Conservation (phyloP, 2,113 vertebrate genomes). For the Glaucidium brasilianum region DNA sequence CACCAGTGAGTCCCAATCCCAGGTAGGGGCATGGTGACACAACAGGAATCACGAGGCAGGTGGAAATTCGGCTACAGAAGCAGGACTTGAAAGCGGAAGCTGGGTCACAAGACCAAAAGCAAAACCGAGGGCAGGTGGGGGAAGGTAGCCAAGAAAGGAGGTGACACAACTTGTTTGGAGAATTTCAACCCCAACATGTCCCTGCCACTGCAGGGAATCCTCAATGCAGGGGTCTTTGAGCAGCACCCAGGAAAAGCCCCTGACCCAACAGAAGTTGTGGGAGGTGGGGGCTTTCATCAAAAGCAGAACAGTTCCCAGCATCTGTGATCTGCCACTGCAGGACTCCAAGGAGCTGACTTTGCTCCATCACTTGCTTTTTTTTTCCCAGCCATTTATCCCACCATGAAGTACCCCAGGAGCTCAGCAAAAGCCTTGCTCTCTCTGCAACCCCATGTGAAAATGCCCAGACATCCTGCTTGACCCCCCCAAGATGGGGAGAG, state of each 20-base stretch:
- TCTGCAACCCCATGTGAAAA: accelerated
- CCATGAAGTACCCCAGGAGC: not conserved
- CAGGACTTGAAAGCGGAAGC: slow-evolving; percentile 25
- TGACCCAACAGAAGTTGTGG: not conserved
- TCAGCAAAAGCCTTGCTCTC: not conserved
- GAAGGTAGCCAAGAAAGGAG: not conserved
- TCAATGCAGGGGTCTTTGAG: not conserved
- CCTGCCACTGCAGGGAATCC: not conserved
- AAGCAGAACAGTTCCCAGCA: not conserved
- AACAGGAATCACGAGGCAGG: not conserved
- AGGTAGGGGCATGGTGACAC: not conserved
- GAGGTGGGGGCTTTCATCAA: not conserved
- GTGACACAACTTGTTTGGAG: not conserved
- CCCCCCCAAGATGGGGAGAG: not conserved
- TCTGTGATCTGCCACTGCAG: not conserved
- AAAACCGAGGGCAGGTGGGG: not conserved
- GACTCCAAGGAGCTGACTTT: not conserved
- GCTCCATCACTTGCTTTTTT: not conserved
- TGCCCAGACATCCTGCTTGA: not conserved
- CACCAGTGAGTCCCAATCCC: not conserved
- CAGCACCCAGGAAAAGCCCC: not conserved
- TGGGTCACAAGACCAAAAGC: slow-evolving; percentile 39
- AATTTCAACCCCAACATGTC: not conserved
- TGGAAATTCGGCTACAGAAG: slow-evolving; percentile 4
- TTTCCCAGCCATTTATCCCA: not conserved